These are phyloP conservation scores for Diachasmimorpha longicaudata DNA, from an alignment of 1,140 invertebrate genomes.

Conservation along the genomic window DNA sequence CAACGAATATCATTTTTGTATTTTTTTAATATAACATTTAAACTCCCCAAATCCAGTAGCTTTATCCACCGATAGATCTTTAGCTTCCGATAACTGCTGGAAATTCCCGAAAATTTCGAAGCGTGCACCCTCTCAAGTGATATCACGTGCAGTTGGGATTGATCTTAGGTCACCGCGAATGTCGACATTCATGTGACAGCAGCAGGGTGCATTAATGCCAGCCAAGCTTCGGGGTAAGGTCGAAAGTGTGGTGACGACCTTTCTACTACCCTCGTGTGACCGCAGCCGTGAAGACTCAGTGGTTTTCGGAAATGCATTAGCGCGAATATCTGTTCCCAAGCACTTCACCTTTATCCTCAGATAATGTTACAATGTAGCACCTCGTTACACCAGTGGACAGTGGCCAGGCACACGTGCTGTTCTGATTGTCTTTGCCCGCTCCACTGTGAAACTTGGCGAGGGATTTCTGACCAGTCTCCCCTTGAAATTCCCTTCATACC, in stretches of 20 bases:
- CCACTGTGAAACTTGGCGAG: too few relatives aligned
- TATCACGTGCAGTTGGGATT: neutral
- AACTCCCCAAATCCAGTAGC: too few relatives aligned
- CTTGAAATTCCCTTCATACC: too few relatives aligned
- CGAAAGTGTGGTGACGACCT: conserved; percentile 24
- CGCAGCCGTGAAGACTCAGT: neutral
- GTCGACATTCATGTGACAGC: conserved; percentile 27
- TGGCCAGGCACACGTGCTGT: neutral
- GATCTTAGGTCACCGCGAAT: neutral
- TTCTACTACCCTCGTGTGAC: conserved; percentile 11
- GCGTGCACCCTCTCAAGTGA: neutral
- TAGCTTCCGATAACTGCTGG: too few relatives aligned
- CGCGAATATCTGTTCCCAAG: neutral
- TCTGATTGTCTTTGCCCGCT: too few relatives aligned
- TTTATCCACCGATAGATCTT: too few relatives aligned
- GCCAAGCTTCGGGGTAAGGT: conserved; percentile 46
- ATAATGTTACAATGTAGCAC: neutral
- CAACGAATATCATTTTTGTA: too few relatives aligned
- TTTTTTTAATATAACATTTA: too few relatives aligned
- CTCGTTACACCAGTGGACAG: neutral
- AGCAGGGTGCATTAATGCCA: conserved; percentile 39
- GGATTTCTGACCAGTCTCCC: too few relatives aligned
- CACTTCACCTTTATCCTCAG: neutral
- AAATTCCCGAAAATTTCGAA: too few relatives aligned
- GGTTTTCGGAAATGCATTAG: conserved; percentile 1